Evolutionary conservation across 2,888 invertebrate species (phyloP), one percentile per base, ranked within the genome.

Genomic region (Cordylochernes scorpioides): DNA sequence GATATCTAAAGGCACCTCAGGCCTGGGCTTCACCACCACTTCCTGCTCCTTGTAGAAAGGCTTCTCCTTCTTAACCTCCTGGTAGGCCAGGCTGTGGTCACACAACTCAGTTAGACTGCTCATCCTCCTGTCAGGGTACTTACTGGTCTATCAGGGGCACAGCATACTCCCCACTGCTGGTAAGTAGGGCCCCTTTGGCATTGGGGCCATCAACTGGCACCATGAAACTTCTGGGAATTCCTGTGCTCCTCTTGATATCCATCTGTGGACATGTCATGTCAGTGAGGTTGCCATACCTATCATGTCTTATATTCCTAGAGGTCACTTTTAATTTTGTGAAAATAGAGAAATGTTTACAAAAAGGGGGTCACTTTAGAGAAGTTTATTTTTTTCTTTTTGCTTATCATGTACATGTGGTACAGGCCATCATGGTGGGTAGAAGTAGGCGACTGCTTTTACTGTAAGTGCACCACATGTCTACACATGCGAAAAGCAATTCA

Each of bases 191-290:
- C 37, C 88, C 88, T 34, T 73, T 80, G 42, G 73, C 71, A 51
- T 68, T 64, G 14, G 77, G 77, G 25, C 77, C 75, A 46, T 68
- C 75, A n/a, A 84, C 86, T 26, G 74, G 70, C 33, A 78, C 74
- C 70, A 86, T 74, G 60, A 88, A 88, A 58, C 84, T 86, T 42
- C 75, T 63, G 5, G 97, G 97, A 46, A 97, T 97, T 22, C 97
- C 97, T 18, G 94, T 91, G 48, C 82, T 86, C 46, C 88, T 68
- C 48, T 82, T 82, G 35, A 84, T 68, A 50, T 80, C 77, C 37
- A 63, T 48, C 41, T 44, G n/a, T n/a, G n/a, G n/a, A n/a, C n/a
- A n/a, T n/a, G n/a, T n/a, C n/a, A n/a, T n/a, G n/a, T n/a, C n/a
- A n/a, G n/a, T n/a, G n/a, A n/a, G n/a, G n/a, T n/a, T n/a, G n/a